Evolutionary conservation across 2,888 invertebrate species (phyloP), one percentile per base, ranked within the genome.

Genomic region (Drosophila diplacantha): DNA sequence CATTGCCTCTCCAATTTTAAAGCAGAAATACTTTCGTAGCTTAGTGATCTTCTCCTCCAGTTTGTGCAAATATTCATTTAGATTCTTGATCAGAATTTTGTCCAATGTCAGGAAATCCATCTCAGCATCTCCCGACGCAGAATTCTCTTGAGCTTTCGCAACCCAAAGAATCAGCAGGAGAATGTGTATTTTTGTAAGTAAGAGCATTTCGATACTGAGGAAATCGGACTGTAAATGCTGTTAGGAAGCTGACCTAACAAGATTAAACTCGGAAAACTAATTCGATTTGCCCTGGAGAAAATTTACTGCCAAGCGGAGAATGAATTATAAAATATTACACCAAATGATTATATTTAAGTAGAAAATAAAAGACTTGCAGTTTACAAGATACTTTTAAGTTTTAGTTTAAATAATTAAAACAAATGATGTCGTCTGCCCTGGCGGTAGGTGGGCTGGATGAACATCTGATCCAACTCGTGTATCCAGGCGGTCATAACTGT

Each of bases 401-500:
- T 11, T 0, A 3, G n/a, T 9, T 41, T 0, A 5, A 26, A 6
- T 4, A 26, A 7, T 44, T 29, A 24, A 37, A 38, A 1, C 4
- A 20, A 16, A 24, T 38, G 5, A 1, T 11, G 1, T 39, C 31
- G 22, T 0, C 6, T 29, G 22, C 47, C 32, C 7, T 24, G 31
- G 1, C 46, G 32, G 14, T 32, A 38, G 2, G 37, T 47, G 24
- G 46, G 67, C 8, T 37, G 44, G 3, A 65, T 24, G 4, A 69
- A 69, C 61, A 69, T 57, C 38, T 69, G 69, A 38, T 62, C 46
- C 16, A 3, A 9, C 2, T 69, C 69, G 16, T 54, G 4, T 26
- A 69, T 58, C 69, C 69, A 69, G n/a, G 37, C 32, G 7, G 62
- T 31, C 32, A 69, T 24, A 18, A 20, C 69, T 69, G n/a, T 9